Base-by-base conservation (phyloP, 2,888 invertebrate species). In the Desoria tigrina region DNA sequence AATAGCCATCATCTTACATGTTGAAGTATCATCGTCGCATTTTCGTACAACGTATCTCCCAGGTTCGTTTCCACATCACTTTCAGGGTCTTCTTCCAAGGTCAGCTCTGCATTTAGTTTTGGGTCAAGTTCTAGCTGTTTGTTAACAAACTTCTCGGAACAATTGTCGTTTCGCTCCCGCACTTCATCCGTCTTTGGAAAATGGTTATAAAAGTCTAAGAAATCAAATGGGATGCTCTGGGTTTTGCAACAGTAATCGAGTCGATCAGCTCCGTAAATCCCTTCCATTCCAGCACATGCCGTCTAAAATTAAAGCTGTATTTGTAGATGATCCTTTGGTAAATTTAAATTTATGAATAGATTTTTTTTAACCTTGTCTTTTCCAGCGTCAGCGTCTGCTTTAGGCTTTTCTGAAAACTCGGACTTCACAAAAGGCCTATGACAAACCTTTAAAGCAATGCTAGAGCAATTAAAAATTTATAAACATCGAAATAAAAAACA, bases 241-340 rank as follows among this genome's bases (percentile, higher is more conserved):
- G 63, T 67, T 26, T 67, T 63, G 45, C 67, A 67, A 49, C 67
- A 67, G 49, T 61, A 64, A 3, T 63, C 61, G 18, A 56, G 37
- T 18, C 55, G 49, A 1, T 27, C 27, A 1, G 1, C 1, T 26
- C 26, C 56, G 2, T 28, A n/a, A 7, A 64, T 27, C 0, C 67
- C 67, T 9, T 60, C 58, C 32, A 62, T 24, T 1, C 53, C 45
- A 9, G 61, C 45, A 54, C 66, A 66, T 6, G 56, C 65, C 23
- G 57, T 39, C 65, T 65, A 50, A 26, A 24, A 24, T 39, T 4
- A 54, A 9, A 9, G 23, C 14, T 24, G n/a, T n/a, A n/a, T n/a
- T n/a, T n/a, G n/a, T n/a, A n/a, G n/a, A n/a, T n/a, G n/a, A n/a
- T n/a, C n/a, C n/a, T n/a, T n/a, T n/a, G n/a, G n/a, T n/a, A n/a